Base-by-base conservation (phyloP, 2,888 invertebrate species). In the Lordiphosa fenestrarum region DNA sequence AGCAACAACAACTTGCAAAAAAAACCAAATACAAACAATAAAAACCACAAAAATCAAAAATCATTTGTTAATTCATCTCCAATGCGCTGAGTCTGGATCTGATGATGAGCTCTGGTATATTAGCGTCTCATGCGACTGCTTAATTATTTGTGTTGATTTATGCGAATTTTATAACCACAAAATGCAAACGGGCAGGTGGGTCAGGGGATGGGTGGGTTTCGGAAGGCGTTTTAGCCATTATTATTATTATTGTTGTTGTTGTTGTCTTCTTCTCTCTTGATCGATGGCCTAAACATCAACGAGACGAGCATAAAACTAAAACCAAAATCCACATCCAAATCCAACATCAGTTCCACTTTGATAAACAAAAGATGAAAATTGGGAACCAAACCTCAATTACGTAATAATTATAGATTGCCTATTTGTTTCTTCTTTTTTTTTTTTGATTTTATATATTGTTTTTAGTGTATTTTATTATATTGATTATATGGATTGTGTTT, bases 101-200 rank as follows among this genome's bases (percentile, higher is more conserved):
- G 36, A 47, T 21, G 35, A 47, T 35, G 19, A 47, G 47, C 47
- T 47, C 21, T 47, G 19, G 47, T 25, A 52, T 66, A 64, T 66
- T 66, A 58, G 64, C 67, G 51, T 52, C 59, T 65, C 38, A 52
- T 52, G 63, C 50, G 64, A 63, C 63, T 67, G 64, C 64, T 62
- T 72, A 74, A 73, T 80, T 78, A 78, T 82, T 68, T 72, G 69
- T 53, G 61, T 72, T 84, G 80, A 81, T 84, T 81, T 84, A 84
- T 81, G 80, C 82, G 78, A 84, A 69, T 69, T 72, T 81, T 81
- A 66, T 68, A 69, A 69, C 60, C 53, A 61, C 61, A 62, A 66
- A 56, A 64, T 52, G 60, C 52, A 33, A 36, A 51, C 1, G 41
- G 21, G 15, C 19, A 37, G 33, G 35, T 39, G 12, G 9, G 46